Evolutionary conservation across 37 sponge, comb jelly and placozoan species (phyloP), one percentile per base, ranked within the genome.

Genomic region (Chondrosia reniformis): DNA sequence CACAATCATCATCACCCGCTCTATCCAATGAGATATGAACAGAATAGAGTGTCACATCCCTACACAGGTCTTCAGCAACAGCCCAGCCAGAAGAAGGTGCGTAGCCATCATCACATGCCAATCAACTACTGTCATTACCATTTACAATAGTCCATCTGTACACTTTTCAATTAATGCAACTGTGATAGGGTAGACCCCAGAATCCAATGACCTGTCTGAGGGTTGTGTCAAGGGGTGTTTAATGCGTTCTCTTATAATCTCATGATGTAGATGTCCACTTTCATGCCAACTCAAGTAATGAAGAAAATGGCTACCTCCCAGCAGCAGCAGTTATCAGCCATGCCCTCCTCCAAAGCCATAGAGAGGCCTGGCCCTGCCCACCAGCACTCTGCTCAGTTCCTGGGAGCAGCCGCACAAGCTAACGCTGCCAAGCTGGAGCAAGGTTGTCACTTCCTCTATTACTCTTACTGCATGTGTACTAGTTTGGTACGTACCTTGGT

Each of bases 201-300:
- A n/a, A n/a, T n/a, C n/a, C n/a, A n/a, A n/a, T n/a, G n/a, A n/a
- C n/a, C n/a, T n/a, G n/a, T n/a, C n/a, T n/a, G n/a, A n/a, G n/a
- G n/a, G n/a, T n/a, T n/a, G n/a, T n/a, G n/a, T n/a, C n/a, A n/a
- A n/a, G n/a, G n/a, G n/a, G n/a, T n/a, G n/a, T n/a, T n/a, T n/a
- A n/a, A n/a, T n/a, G n/a, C n/a, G n/a, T n/a, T n/a, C n/a, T n/a
- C n/a, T n/a, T n/a, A n/a, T n/a, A n/a, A n/a, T n/a, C n/a, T n/a
- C n/a, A n/a, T n/a, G n/a, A n/a, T n/a, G n/a, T n/a, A n/a, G n/a
- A n/a, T n/a, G n/a, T n/a, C n/a, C n/a, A n/a, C n/a, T n/a, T 91
- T 94, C 28, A 82, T 94, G 21, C 95, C 95, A 34, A 94, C 95
- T 0, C 54, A 93, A 27, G 95, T 94, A 41, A 84, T 94, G 78